phyloP scores from a whole-genome alignment of 2,797 vertebrate genomes.

The Pempheris klunzingeri region DNA sequence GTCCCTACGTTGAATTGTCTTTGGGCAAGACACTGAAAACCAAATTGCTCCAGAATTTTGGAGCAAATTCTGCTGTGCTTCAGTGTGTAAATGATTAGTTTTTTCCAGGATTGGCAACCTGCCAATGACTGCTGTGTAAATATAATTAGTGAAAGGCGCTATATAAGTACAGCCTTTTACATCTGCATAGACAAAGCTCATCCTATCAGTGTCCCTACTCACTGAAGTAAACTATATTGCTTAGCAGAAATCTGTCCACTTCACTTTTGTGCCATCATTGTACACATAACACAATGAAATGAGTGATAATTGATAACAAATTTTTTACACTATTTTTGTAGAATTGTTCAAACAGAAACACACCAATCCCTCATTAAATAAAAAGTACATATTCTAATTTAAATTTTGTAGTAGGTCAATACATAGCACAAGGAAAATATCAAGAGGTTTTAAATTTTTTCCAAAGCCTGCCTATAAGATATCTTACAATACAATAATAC shows the following conservation, averaged over 20 bases:
- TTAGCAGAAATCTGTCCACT: not conserved
- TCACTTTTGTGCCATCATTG: not conserved
- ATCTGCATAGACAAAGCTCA: slow-evolving; percentile 56
- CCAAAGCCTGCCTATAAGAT: slow-evolving; percentile 21
- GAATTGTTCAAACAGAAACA: slow-evolving; percentile 24
- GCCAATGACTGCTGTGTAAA: too few relatives aligned
- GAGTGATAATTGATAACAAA: not conserved
- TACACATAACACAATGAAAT: slow-evolving; percentile 1
- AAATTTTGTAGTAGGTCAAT: slow-evolving; percentile 25
- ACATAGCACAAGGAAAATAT: slow-evolving; percentile 18
- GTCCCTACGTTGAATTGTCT: too few relatives aligned
- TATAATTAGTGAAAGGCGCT: too few relatives aligned
- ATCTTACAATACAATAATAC: slow-evolving; percentile 40
- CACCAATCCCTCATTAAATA: slow-evolving; percentile 53
- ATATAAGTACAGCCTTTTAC: too few relatives aligned
- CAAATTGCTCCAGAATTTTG: too few relatives aligned
- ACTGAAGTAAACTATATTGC: slow-evolving; percentile 26
- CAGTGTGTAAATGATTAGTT: too few relatives aligned
- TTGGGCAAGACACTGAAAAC: too few relatives aligned
- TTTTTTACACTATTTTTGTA: not conserved
- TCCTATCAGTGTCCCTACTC: slow-evolving; percentile 11
- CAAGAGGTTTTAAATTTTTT: slow-evolving; percentile 27
- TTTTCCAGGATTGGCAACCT: too few relatives aligned
- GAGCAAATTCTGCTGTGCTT: too few relatives aligned
- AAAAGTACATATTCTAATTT: slow-evolving; percentile 28